phyloP scores from a whole-genome alignment of 2,113 vertebrate genomes.

The Carettochelys insculpta region DNA sequence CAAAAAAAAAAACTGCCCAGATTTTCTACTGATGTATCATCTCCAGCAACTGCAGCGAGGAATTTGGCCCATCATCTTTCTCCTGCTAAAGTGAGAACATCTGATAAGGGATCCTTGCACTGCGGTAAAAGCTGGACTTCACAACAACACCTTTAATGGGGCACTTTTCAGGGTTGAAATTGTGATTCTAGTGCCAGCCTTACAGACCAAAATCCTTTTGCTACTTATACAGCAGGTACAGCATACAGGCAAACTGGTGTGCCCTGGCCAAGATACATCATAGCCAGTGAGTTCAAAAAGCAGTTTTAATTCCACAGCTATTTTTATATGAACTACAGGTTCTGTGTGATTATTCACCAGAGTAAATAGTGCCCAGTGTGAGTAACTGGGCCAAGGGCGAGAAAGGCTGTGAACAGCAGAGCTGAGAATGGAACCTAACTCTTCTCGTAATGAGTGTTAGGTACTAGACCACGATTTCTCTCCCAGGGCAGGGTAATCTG shows the following conservation, averaged over 20 bases:
- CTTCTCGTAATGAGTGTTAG: neutral
- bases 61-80: neutral
- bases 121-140: rapidly evolving
- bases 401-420: neutral
- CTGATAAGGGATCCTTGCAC: neutral
- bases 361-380: neutral
- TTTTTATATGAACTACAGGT: no score
- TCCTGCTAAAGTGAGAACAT: rapidly evolving
- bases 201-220: neutral
- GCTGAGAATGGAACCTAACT: neutral
- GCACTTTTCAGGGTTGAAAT: rapidly evolving
- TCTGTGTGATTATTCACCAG: neutral
- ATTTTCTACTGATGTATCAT: neutral
- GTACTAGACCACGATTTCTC: neutral
- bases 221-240: neutral
- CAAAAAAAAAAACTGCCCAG: neutral
- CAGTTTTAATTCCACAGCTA: neutral
- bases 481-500: rapidly evolving
- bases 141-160: rapidly evolving
- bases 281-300: neutral
- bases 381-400: neutral
- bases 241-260: neutral
- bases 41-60: neutral
- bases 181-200: neutral
- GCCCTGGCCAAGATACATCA: neutral